Evolutionary conservation across 2,113 vertebrate genomes (phyloP), one percentile per base, ranked within the genome.

Genomic region (Notothenia rossii): DNA sequence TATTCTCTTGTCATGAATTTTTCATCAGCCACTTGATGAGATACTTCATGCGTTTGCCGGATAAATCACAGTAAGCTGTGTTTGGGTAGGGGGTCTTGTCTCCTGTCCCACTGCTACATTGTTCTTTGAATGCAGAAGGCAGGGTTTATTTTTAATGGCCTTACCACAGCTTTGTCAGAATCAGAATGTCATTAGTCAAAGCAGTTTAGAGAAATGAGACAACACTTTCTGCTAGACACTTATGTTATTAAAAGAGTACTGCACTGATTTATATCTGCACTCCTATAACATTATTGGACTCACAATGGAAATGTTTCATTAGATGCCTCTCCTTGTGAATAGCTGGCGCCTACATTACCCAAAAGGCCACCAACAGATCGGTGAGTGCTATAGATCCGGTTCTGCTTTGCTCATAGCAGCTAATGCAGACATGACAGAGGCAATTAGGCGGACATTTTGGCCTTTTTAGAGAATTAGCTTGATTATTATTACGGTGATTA

Each of bases 11-110:
- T 76, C 79, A 85, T 91, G 77, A 74, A 91, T 89, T 75, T 89
- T 90, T 91, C 68, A 90, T 90, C 54, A 84, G 73, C 58, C 58
- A 67, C 77, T 78, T 85, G 70, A 79, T 85, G 75, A 83, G 79
- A 80, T 61, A 69, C 78, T 81, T 75, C n/a, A 22, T 76, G 73
- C 64, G 71, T 89, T 76, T 62, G 66, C 63, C 49, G 74, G 61
- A 72, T 59, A 72, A 67, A 80, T 72, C 67, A 48, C 75, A 77
- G 79, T 76, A 80, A 81, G 74, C 10, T 15, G 29, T 74, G 36
- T 51, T 67, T 49, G 17, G 58, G 3, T 48, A 17, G 25, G 8
- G 10, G 43, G 69, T 68, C 36, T 81, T 84, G 69, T 54, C 73
- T 51, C 3, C 69, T 60, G 53, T 81, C 43, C 48, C 22, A 43